Evolutionary conservation across 2,888 invertebrate genomes (phyloP).

Genomic region (Saturnia japonica): DNA sequence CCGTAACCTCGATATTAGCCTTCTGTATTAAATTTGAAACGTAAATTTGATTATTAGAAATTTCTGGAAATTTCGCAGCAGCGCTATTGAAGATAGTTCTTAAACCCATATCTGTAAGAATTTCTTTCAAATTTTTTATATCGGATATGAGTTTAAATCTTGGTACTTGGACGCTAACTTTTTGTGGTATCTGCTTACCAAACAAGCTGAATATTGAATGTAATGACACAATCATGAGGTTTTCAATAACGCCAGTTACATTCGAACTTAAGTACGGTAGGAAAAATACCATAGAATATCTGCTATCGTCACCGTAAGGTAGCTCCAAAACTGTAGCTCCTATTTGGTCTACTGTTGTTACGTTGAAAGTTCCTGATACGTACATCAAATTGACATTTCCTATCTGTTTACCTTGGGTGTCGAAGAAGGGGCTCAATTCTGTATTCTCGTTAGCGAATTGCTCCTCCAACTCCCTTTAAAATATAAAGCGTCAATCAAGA

Average conservation of each 20-base stretch:
- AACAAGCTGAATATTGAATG: constrained; percentile 71
- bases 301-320: constrained; percentile 58
- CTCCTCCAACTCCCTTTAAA: constrained; percentile 65
- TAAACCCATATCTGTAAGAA: constrained; percentile 67
- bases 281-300: constrained; percentile 84
- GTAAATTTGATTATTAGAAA: constrained; percentile 50
- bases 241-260: constrained; percentile 68
- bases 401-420: constrained; percentile 43
- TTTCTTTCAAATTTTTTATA: constrained; percentile 68
- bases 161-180: constrained; percentile 81
- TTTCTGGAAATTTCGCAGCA: constrained; percentile 49
- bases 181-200: constrained; percentile 52
- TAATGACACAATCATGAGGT: constrained; percentile 70
- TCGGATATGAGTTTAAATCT: constrained; percentile 81
- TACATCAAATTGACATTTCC: constrained; percentile 68
- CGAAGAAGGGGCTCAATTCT: constrained; percentile 54
- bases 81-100: constrained; percentile 53
- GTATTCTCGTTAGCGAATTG: constrained; percentile 55
- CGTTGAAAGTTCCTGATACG: constrained; percentile 42
- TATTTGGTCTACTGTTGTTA: constrained; percentile 40
- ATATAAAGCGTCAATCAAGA: constrained; percentile 64
- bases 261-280: constrained; percentile 76
- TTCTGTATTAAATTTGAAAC: constrained; percentile 68
- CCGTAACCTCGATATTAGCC: constrained; percentile 65
- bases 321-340: constrained; percentile 59